phyloP scores from a whole-genome alignment of 2,113 vertebrate genomes.

The Carassius gibelio region DNA sequence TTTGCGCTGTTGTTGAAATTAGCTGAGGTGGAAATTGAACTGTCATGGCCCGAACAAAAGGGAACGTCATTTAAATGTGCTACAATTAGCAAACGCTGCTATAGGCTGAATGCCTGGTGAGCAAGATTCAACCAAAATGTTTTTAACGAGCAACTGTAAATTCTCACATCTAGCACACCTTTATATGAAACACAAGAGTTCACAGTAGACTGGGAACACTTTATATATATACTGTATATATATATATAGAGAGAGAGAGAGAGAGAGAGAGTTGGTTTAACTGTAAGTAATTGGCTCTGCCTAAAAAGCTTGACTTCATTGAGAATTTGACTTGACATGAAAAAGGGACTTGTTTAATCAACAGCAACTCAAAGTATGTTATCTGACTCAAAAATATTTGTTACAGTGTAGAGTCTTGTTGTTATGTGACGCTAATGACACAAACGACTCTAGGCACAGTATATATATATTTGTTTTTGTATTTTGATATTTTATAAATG shows the following conservation, averaged over 20 bases:
- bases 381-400: too few relatives aligned
- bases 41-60: neutral
- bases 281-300: too few relatives aligned
- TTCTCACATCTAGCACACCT: neutral
- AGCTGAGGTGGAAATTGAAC: constrained; percentile 11
- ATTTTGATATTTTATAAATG: neutral
- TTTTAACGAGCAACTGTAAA: neutral
- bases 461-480: neutral
- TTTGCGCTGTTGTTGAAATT: neutral
- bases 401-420: neutral
- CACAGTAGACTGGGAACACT: neutral
- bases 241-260: too few relatives aligned
- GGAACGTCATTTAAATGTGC: neutral
- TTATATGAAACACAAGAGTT: neutral
- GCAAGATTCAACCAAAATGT: neutral
- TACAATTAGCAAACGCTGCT: neutral
- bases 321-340: too few relatives aligned
- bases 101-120: neutral
- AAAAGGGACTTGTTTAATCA: too few relatives aligned
- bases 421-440: neutral
- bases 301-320: too few relatives aligned
- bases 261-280: too few relatives aligned
- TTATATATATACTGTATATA: too few relatives aligned
- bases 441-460: neutral
- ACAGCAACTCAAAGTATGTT: too few relatives aligned